Base-by-base conservation (phyloP, 2,797 vertebrate genomes). In the Chromobotia macracanthus region DNA sequence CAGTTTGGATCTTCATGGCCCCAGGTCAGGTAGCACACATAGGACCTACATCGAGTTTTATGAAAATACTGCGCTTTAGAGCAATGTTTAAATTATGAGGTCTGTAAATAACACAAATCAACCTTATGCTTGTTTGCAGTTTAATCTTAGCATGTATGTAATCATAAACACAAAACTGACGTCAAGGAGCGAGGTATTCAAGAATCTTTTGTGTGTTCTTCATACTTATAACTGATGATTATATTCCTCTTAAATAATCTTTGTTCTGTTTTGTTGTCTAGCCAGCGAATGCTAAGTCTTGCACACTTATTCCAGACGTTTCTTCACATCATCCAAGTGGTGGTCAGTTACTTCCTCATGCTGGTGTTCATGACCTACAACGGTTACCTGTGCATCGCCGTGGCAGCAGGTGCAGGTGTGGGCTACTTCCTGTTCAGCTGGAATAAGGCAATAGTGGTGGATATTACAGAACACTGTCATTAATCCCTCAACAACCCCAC, bases 341-440 rank as follows among this genome's bases (percentile, higher is more conserved):
- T 97, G 58, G 89, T 98, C 90, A 98, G 97, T 89, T 99, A 99
- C 90, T 94, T 98, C 85, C 94, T 99, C 75, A 99, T 99, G 97
- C 94, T 99, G 23, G 90, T 99, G 90, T 99, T 99, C 91, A 99
- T 99, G 97, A 98, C 96, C 1, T 99, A 97, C 94, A 99, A 99
- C 0, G 97, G 93, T 1, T 99, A 96, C 92, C 94, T 99, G 19
- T 99, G 97, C 91, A 97, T 99, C 0, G 96, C 97, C 0, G 96
- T 97, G 86, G 97, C 97, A 0, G 88, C 91, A 0, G 97, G 97
- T 0, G 96, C 97, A 0, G 97, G 97, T 16, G 93, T 90, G 0
- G 97, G 97, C 11, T 99, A 99, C 89, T 99, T 99, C 89, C 90
- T 99, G 88, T 99, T 99, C 92, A 98, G 97, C 92, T 99, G 97